phyloP scores from a whole-genome alignment of 2,888 invertebrate species.

The Lapara coniferarum region DNA sequence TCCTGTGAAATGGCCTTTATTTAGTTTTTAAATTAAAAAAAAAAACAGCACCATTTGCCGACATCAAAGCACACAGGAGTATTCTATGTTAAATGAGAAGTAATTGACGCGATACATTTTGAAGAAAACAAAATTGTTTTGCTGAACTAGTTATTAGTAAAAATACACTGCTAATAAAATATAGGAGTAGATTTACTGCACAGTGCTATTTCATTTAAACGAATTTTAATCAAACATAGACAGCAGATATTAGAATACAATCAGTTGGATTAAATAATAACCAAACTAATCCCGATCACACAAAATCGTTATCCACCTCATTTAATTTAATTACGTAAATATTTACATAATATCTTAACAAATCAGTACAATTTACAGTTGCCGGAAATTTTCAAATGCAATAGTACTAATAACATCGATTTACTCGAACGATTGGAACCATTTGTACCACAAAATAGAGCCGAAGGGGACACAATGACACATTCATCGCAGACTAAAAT shows the following conservation, averaged over 20 bases:
- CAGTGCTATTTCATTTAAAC: not conserved
- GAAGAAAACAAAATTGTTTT: no score
- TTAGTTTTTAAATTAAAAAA: not conserved
- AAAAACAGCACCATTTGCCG: not conserved
- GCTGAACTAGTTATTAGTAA: no score
- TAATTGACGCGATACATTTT: no score
- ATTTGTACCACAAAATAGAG: slow-evolving; percentile 47
- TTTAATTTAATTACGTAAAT: slow-evolving; percentile 22
- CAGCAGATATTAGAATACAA: not conserved
- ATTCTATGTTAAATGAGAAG: no score
- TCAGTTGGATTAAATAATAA: not conserved
- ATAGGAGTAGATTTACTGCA: not conserved
- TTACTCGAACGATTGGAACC: slow-evolving; percentile 49
- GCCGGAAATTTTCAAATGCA: slow-evolving; percentile 19
- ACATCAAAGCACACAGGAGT: no score
- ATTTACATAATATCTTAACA: slow-evolving; percentile 19
- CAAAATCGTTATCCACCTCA: slow-evolving; percentile 9
- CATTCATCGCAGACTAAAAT: slow-evolving; percentile 71
- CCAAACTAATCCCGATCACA: slow-evolving; percentile 36
- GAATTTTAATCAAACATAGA: not conserved
- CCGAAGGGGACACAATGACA: slow-evolving; percentile 57
- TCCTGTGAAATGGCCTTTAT: not conserved
- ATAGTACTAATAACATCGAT: slow-evolving; percentile 51
- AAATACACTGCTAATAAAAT: not conserved
- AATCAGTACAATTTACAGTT: slow-evolving; percentile 18